phyloP scores from a whole-genome alignment of 1,140 invertebrate species.

The Orius laevigatus region DNA sequence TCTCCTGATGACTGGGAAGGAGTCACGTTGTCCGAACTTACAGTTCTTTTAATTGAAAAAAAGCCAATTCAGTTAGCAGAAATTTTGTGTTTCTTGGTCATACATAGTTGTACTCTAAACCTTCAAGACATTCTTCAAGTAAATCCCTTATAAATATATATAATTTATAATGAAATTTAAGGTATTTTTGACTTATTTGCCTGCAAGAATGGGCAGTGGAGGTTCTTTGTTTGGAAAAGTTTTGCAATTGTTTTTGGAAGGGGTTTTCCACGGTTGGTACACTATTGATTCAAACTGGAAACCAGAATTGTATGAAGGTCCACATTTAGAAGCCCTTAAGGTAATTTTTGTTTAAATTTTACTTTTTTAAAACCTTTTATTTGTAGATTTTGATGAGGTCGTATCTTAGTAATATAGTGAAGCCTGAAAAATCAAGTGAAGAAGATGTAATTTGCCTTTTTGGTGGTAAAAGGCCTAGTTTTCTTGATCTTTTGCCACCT shows the following conservation, averaged over 20 bases:
- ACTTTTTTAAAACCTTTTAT: constrained; percentile 2
- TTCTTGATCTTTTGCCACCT: constrained; percentile 17
- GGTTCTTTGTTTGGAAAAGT: constrained; percentile 32
- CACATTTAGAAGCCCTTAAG: constrained; percentile 19
- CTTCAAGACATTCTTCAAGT: constrained; percentile 36
- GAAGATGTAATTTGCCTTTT: constrained; percentile 9
- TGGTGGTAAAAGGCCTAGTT: constrained; percentile 14
- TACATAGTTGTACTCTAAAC: constrained; percentile 28
- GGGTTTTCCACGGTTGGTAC: constrained; percentile 15
- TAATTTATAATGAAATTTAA: constrained; percentile 15
- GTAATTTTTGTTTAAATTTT: constrained; percentile 11
- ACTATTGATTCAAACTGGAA: constrained; percentile 7
- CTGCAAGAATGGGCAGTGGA: constrained; percentile 36
- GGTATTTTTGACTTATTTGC: constrained; percentile 39
- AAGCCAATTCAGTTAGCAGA: constrained; percentile 31
- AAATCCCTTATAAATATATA: constrained; percentile 3
- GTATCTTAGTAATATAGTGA: constrained; percentile 23
- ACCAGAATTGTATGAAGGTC: constrained; percentile 12
- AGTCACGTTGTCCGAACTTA: constrained; percentile 36
- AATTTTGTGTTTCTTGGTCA: constrained; percentile 29
- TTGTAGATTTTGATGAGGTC: constrained; percentile 23
- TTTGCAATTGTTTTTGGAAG: constrained; percentile 36
- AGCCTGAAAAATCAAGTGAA: constrained; percentile 7
- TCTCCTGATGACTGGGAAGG: constrained; percentile 20
- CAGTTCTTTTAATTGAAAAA: constrained; percentile 32